Percentiles rank a stretch among this genome's conserved stretches.
Conservation (phyloP, 2,113 vertebrate genomes). For the Chaetura pelagica region DNA sequence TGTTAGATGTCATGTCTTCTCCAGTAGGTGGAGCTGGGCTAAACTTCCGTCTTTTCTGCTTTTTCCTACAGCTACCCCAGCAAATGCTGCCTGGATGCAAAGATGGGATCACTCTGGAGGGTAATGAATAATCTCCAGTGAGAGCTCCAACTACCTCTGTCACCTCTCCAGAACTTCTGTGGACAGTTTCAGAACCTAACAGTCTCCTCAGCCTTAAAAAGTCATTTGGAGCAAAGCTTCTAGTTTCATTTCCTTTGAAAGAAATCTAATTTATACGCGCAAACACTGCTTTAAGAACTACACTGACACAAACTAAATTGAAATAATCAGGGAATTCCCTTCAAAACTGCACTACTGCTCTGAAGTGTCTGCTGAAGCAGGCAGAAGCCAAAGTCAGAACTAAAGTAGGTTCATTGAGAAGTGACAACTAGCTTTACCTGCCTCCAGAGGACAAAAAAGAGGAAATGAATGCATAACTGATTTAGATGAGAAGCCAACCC, state of each 20-base stretch:
- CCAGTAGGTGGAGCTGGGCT: conserved; percentile 21
- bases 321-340: neutral
- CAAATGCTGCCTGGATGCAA: neutral
- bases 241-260: neutral
- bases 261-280: neutral
- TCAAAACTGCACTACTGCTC: neutral
- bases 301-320: neutral
- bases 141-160: neutral
- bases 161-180: neutral
- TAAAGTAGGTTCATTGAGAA: neutral
- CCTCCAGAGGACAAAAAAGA: neutral
- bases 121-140: neutral
- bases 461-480: neutral
- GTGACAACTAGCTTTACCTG: neutral
- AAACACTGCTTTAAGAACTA: neutral
- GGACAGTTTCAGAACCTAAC: neutral
- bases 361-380: neutral
- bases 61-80: neutral
- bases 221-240: neutral
- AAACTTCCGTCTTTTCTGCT: neutral
- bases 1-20: neutral
- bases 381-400: neutral
- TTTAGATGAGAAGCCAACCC: neutral
- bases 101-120: neutral
- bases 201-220: neutral